Percentiles rank a stretch among this genome's conserved stretches.
Evolutionary conservation across 2,797 vertebrate species (phyloP).

Genomic region (Leuciscus waleckii): DNA sequence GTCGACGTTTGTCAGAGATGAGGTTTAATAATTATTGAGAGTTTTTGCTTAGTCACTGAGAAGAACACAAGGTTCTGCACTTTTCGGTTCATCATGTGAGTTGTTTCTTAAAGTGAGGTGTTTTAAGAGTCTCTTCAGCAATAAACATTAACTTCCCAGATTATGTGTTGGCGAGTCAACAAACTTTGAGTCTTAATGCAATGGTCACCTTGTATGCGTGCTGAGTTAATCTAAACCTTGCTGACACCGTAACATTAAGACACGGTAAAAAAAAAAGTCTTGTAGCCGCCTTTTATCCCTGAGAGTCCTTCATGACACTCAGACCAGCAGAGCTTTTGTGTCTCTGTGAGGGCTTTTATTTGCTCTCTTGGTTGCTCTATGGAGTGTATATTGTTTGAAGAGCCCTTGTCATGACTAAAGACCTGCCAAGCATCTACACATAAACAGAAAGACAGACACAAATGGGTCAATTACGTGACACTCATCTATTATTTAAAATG

Average conservation of each 20-base stretch:
- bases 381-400: conserved; percentile 84
- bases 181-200: conserved; percentile 37
- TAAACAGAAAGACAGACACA: not conserved
- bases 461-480: not conserved
- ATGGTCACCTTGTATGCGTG: not conserved
- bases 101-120: not conserved
- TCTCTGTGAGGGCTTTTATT: conserved; percentile 32
- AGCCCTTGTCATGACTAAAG: conserved; percentile 75
- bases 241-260: conserved; percentile 12
- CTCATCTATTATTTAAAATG: not conserved
- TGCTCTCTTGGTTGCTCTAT: conserved; percentile 78
- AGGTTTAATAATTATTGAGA: conserved; percentile 55
- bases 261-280: not conserved
- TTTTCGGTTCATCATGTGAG: conserved; percentile 39
- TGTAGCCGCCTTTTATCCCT: conserved; percentile 14
- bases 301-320: conserved; percentile 33
- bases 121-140: conserved; percentile 31
- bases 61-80: conserved; percentile 53
- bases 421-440: conserved; percentile 9
- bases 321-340: conserved; percentile 4
- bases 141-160: conserved; percentile 28
- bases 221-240: conserved; percentile 27
- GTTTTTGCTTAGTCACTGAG: conserved; percentile 32
- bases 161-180: not conserved
- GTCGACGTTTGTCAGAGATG: conserved; percentile 18